Evolutionary conservation across 2,888 invertebrate species (phyloP).

Genomic region (Scaptomyza polygonia): DNA sequence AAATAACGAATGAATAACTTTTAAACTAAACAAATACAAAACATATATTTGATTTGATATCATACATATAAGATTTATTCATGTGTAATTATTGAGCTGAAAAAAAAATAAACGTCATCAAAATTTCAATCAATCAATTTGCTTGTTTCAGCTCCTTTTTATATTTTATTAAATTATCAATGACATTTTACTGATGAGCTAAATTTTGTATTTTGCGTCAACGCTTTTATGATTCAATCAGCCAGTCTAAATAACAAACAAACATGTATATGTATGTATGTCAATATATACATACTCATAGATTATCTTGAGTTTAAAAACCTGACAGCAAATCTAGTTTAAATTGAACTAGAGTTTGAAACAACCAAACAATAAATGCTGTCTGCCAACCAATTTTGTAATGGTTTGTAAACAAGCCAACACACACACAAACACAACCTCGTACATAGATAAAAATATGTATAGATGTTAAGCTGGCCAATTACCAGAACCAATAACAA

Average conservation of each 20-base stretch:
- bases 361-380: conserved; percentile 18
- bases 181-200: neutral
- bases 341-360: too few species aligned
- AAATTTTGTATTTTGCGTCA: neutral
- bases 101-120: too few species aligned
- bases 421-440: too few species aligned
- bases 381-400: conserved; percentile 28
- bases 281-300: neutral
- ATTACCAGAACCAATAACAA: conserved; percentile 30
- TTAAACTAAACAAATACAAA: too few species aligned
- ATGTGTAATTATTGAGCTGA: too few species aligned
- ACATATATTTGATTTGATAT: neutral
- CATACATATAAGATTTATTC: neutral
- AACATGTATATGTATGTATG: neutral
- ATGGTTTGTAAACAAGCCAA: conserved; percentile 16
- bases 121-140: too few species aligned
- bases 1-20: neutral
- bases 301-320: too few species aligned
- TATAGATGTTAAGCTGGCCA: conserved; percentile 10
- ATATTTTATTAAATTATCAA: too few species aligned
- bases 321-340: too few species aligned
- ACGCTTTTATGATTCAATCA: neutral
- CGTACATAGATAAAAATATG: too few species aligned
- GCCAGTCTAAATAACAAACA: neutral
- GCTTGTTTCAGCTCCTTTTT: too few species aligned